A percentile compares a stretch with the other conserved stretches of the same genome.
phyloP scores from a whole-genome alignment of 2,888 invertebrate genomes.

The Leucophora obtusa region DNA sequence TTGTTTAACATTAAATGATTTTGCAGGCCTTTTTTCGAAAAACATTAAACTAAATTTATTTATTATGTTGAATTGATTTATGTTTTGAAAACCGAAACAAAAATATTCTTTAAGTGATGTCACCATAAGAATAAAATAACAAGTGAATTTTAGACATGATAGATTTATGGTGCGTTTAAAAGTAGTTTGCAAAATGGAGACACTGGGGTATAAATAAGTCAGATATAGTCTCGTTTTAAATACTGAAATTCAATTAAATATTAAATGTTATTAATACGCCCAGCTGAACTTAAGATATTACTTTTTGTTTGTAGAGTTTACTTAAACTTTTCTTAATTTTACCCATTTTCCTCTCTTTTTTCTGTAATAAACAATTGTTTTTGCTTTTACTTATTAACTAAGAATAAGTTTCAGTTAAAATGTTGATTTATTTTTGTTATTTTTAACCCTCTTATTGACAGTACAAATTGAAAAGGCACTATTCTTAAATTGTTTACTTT shows the following conservation, averaged over 20 bases:
- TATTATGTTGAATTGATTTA: slow-evolving; percentile 53
- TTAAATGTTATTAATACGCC: slow-evolving; percentile 33
- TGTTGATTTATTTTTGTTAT: background rate
- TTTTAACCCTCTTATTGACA: too few species aligned
- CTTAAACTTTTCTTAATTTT: background rate
- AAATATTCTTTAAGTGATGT: slow-evolving; percentile 53
- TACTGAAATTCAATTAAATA: background rate
- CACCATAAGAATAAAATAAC: slow-evolving; percentile 28
- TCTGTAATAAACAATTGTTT: background rate
- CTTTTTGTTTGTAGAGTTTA: background rate
- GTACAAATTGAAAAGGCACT: too few species aligned
- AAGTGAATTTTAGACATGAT: slow-evolving; percentile 32
- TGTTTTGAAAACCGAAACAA: slow-evolving; percentile 39
- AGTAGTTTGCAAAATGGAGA: slow-evolving; percentile 10
- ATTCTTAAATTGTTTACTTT: too few species aligned
- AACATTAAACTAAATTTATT: slow-evolving; percentile 43
- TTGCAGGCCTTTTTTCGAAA: slow-evolving; percentile 16
- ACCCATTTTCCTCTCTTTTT: background rate
- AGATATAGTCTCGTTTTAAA: background rate
- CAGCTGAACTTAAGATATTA: slow-evolving; percentile 39
- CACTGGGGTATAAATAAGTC: background rate
- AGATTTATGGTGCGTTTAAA: slow-evolving; percentile 45
- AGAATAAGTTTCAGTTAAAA: background rate
- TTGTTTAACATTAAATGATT: slow-evolving; percentile 54
- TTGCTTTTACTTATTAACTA: background rate